Percentiles rank a stretch among this genome's conserved stretches.
Evolutionary conservation across 2,113 vertebrate genomes (phyloP).

Genomic region (Amblyornis subalaris): DNA sequence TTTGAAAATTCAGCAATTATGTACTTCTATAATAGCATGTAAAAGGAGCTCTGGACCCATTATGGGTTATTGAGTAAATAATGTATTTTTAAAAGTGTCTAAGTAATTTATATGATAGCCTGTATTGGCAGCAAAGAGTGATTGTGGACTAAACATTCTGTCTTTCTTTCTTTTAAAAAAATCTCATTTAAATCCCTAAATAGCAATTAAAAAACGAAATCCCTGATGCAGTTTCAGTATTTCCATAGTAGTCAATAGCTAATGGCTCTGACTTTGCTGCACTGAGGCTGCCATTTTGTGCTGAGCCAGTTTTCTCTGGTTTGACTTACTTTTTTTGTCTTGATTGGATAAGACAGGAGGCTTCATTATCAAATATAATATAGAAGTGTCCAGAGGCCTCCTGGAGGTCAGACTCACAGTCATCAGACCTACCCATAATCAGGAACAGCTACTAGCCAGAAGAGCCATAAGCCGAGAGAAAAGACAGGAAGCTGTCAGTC

Average conservation of each 20-base stretch:
- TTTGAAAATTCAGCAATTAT: conserved; percentile 77
- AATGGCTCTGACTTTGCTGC: conserved; percentile 44
- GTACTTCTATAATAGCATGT: conserved; percentile 68
- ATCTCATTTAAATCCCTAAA: conserved; percentile 64
- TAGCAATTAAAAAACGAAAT: conserved; percentile 65
- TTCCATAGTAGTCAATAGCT: conserved; percentile 54
- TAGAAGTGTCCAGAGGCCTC: conserved; percentile 39
- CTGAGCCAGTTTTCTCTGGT: conserved; percentile 48
- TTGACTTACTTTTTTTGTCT: conserved; percentile 16
- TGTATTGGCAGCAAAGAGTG: conserved; percentile 66
- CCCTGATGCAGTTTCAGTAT: conserved; percentile 59
- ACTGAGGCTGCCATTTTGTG: conserved; percentile 48
- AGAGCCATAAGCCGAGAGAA: background rate
- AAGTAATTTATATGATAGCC: conserved; percentile 71
- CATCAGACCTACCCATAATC: background rate
- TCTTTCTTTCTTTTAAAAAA: conserved; percentile 54
- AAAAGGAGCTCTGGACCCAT: conserved; percentile 73
- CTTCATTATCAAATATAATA: conserved; percentile 45
- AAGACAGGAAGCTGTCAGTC: background rate
- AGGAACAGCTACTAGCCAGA: conserved; percentile 16
- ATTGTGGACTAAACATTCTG: conserved; percentile 63
- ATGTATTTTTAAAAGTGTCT: conserved; percentile 75
- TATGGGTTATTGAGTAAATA: conserved; percentile 78
- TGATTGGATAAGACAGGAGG: conserved; percentile 39
- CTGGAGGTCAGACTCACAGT: conserved; percentile 14